These are phyloP conservation scores for Nomada ruficornis DNA, from an alignment of 2,888 invertebrate genomes.

Conservation along the genomic window DNA sequence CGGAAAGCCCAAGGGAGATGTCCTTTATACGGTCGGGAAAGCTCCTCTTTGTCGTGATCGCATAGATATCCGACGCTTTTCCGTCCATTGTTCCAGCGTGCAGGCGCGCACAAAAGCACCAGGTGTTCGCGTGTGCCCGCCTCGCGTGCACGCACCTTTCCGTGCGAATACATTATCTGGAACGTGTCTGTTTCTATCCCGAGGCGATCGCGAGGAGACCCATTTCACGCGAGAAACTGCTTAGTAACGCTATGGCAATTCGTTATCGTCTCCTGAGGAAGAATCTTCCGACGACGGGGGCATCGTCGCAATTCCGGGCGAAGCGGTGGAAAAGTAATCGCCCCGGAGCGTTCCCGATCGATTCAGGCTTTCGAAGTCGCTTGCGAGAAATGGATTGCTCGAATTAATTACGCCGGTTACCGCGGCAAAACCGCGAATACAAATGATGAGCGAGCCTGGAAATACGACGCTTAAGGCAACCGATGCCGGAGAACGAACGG, in stretches of 20 bases:
- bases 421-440: slow-evolving; percentile 11
- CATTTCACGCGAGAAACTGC: slow-evolving; percentile 49
- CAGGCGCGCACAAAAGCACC: slow-evolving; percentile 16
- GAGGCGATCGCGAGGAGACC: slow-evolving; percentile 31
- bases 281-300: neutral
- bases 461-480: neutral
- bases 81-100: slow-evolving; percentile 65
- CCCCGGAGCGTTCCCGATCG: neutral
- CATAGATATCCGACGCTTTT: slow-evolving; percentile 67
- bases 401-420: slow-evolving; percentile 24
- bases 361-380: neutral
- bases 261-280: slow-evolving; percentile 20
- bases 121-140: neutral
- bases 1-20: slow-evolving; percentile 44
- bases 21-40: slow-evolving; percentile 68
- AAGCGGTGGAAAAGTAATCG: slow-evolving; percentile 13
- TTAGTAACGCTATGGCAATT: slow-evolving; percentile 59
- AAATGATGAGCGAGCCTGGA: neutral
- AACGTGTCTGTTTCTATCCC: slow-evolving; percentile 50
- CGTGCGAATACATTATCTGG: slow-evolving; percentile 57
- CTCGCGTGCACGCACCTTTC: slow-evolving; percentile 50
- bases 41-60: slow-evolving; percentile 71
- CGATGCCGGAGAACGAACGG: neutral
- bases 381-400: slow-evolving; percentile 16
- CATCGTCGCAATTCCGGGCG: slow-evolving; percentile 14